Percentiles rank a stretch among this genome's conserved stretches.
Conservation (phyloP, 2,113 vertebrate species). For the Bubo bubo region DNA sequence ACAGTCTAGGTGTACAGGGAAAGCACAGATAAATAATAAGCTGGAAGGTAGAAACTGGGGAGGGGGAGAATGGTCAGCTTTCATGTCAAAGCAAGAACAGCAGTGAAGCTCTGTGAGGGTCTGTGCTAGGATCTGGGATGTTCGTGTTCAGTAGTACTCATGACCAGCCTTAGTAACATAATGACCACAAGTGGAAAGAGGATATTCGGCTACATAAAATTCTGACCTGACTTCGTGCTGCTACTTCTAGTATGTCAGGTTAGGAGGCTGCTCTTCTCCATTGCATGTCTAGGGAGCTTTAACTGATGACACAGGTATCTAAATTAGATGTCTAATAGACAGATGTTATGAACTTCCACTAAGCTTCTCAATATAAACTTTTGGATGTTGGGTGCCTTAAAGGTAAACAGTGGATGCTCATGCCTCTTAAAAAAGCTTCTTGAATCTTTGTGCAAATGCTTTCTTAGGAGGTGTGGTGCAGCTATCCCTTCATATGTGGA, state of each 20-base stretch:
- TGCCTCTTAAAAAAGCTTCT: background rate
- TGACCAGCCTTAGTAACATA: background rate
- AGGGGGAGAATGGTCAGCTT: background rate
- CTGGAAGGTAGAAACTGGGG: background rate
- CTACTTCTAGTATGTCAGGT: background rate
- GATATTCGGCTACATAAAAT: background rate
- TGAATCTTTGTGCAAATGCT: background rate
- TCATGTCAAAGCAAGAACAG: background rate
- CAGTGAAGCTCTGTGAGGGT: fast-evolving
- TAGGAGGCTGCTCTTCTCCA: background rate
- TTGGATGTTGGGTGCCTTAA: background rate
- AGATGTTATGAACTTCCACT: background rate
- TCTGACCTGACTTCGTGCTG: background rate
- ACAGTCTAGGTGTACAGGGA: background rate
- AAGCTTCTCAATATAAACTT: background rate
- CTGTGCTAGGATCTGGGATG: background rate
- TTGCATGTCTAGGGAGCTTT: background rate
- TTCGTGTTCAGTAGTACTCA: background rate
- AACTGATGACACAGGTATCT: background rate
- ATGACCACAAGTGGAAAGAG: background rate
- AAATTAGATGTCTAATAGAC: background rate
- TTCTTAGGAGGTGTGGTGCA: background rate
- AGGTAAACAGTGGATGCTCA: fast-evolving
- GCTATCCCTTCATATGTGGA: background rate
- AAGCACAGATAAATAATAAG: background rate